A percentile compares a stretch with the other conserved stretches of the same genome.
phyloP scores from a whole-genome alignment of 2,888 invertebrate species.

The Dasysyrphus albostriatus region DNA sequence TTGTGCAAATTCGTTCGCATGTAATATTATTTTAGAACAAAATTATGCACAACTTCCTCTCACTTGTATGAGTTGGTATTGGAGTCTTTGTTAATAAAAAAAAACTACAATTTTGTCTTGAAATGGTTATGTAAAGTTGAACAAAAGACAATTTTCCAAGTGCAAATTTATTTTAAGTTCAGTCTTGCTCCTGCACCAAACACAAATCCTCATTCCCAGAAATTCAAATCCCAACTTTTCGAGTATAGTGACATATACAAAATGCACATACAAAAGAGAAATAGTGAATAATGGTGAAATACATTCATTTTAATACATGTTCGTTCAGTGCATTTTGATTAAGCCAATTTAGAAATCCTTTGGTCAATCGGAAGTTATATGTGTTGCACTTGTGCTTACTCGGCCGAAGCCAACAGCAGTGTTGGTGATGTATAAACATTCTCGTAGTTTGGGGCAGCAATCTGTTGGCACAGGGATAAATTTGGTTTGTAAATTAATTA shows the following conservation, averaged over 20 bases:
- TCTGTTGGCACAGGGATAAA: slow-evolving; percentile 37
- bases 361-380: slow-evolving; percentile 66
- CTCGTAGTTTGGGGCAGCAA: slow-evolving; percentile 6
- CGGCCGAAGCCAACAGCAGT: background rate
- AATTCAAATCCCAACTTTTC: background rate
- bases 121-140: slow-evolving; percentile 40
- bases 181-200: background rate
- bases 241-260: background rate
- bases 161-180: slow-evolving; percentile 28
- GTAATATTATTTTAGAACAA: slow-evolving; percentile 49
- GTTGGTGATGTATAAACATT: slow-evolving; percentile 6
- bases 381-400: background rate
- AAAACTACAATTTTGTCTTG: slow-evolving; percentile 16
- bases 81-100: slow-evolving; percentile 10
- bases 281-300: slow-evolving; percentile 26
- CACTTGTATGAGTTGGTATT: slow-evolving; percentile 33
- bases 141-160: slow-evolving; percentile 50
- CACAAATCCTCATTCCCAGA: background rate
- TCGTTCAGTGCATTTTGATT: slow-evolving; percentile 63
- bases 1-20: slow-evolving; percentile 68
- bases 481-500: slow-evolving; percentile 46
- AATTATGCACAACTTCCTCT: slow-evolving; percentile 55
- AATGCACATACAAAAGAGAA: background rate
- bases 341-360: slow-evolving; percentile 65
- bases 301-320: slow-evolving; percentile 15